A percentile compares a stretch with the other conserved stretches of the same genome.
Evolutionary conservation across 2,888 invertebrate species (phyloP).

Genomic region (Synanthedon formicaeformis): DNA sequence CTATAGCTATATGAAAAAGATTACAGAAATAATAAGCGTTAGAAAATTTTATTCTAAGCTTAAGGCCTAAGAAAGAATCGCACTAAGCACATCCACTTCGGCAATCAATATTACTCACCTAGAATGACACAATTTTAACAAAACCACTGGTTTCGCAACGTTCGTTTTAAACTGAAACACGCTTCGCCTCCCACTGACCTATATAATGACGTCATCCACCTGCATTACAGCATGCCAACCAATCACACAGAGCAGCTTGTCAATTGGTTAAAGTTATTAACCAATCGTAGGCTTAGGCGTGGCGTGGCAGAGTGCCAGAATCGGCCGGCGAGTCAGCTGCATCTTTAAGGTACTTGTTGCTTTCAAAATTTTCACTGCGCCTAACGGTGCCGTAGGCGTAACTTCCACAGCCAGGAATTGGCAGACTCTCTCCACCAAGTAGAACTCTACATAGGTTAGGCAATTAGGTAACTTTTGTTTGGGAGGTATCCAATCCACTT

Average conservation of each 20-base stretch:
- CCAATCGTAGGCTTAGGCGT: constrained; percentile 67
- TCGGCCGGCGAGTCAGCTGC: constrained; percentile 26
- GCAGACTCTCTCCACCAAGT: not conserved
- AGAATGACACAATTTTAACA: too few species aligned
- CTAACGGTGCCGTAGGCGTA: not conserved
- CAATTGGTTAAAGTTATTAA: constrained; percentile 69
- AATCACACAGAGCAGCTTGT: constrained; percentile 55
- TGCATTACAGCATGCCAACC: constrained; percentile 41
- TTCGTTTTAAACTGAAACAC: constrained; percentile 5
- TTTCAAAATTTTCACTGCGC: constrained; percentile 6
- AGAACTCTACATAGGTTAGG: too few species aligned
- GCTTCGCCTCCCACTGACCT: constrained; percentile 37
- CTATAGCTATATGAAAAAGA: too few species aligned
- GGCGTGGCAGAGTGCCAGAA: constrained; percentile 64
- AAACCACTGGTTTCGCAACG: too few species aligned
- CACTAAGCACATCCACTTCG: too few species aligned
- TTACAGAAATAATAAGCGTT: too few species aligned
- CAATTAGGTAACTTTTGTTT: too few species aligned
- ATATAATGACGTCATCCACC: constrained; percentile 37
- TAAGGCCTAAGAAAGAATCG: too few species aligned
- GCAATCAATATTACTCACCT: too few species aligned
- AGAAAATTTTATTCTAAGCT: too few species aligned
- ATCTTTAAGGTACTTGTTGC: constrained; percentile 58
- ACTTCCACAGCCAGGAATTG: not conserved
- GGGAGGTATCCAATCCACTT: too few species aligned